phyloP scores from a whole-genome alignment of 2,888 invertebrate species.

The Nymphalis c-album region DNA sequence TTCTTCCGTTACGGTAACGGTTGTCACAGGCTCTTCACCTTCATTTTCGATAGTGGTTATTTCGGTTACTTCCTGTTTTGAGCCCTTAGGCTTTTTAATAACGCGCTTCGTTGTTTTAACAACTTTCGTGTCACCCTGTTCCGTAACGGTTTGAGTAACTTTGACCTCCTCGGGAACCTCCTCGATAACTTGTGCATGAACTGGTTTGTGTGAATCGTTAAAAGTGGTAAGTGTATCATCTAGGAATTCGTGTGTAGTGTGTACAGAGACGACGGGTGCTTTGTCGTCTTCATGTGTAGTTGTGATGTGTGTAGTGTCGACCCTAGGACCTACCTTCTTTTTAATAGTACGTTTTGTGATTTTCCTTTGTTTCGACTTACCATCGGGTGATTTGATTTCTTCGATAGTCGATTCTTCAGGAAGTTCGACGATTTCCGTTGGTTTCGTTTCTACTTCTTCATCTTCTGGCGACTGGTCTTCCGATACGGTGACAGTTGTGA shows the following conservation, averaged over 20 bases:
- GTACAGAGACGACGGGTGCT: slow-evolving; percentile 44
- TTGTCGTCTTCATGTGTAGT: slow-evolving; percentile 58
- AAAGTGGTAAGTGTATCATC: slow-evolving; percentile 36
- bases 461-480: slow-evolving; percentile 40
- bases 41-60: neutral
- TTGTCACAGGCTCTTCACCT: neutral
- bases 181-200: neutral
- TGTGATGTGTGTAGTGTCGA: neutral
- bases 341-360: slow-evolving; percentile 46
- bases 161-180: slow-evolving; percentile 29
- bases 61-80: neutral
- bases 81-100: slow-evolving; percentile 4
- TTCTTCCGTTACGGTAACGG: neutral
- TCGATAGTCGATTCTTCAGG: slow-evolving; percentile 44
- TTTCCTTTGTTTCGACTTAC: slow-evolving; percentile 51
- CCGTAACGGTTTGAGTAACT: neutral
- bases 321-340: slow-evolving; percentile 29
- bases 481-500: slow-evolving; percentile 41
- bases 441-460: slow-evolving; percentile 17
- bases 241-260: slow-evolving; percentile 32
- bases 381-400: slow-evolving; percentile 43
- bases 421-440: slow-evolving; percentile 33
- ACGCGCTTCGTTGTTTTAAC: slow-evolving; percentile 1
- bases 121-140: neutral
- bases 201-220: slow-evolving; percentile 3